phyloP scores from a whole-genome alignment of 2,888 invertebrate genomes.

The Tortricodes alternella region DNA sequence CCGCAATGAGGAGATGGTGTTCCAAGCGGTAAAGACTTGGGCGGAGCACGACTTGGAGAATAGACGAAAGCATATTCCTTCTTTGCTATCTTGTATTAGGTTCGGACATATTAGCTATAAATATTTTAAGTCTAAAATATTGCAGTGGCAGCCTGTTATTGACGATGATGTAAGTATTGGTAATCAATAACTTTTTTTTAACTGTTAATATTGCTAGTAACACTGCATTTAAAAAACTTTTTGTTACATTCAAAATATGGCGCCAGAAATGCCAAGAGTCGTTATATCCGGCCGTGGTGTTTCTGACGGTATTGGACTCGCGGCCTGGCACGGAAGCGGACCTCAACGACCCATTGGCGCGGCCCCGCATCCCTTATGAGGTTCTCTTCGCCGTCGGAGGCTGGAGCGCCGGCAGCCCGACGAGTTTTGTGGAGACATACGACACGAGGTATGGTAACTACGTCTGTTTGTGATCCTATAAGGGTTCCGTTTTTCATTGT shows the following conservation, averaged over 20 bases:
- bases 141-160: constrained; percentile 79
- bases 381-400: constrained; percentile 93
- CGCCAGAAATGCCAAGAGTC: constrained; percentile 80
- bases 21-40: constrained; percentile 89
- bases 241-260: not conserved
- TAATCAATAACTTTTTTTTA: not conserved
- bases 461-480: not conserved
- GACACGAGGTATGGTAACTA: constrained; percentile 83
- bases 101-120: constrained; percentile 85
- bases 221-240: not conserved
- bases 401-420: constrained; percentile 93
- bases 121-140: constrained; percentile 81
- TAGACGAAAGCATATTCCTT: constrained; percentile 80
- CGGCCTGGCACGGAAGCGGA: constrained; percentile 75
- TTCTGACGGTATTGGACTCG: constrained; percentile 77
- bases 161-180: constrained; percentile 73
- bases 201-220: not conserved
- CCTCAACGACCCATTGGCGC: constrained; percentile 82
- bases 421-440: constrained; percentile 90
- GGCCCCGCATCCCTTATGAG: constrained; percentile 89
- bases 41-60: constrained; percentile 82
- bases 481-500: not conserved
- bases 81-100: constrained; percentile 85
- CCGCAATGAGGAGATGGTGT: constrained; percentile 87
- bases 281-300: constrained; percentile 78